phyloP scores from a whole-genome alignment of 2,113 vertebrate genomes.

The Nyctereutes procyonoides region DNA sequence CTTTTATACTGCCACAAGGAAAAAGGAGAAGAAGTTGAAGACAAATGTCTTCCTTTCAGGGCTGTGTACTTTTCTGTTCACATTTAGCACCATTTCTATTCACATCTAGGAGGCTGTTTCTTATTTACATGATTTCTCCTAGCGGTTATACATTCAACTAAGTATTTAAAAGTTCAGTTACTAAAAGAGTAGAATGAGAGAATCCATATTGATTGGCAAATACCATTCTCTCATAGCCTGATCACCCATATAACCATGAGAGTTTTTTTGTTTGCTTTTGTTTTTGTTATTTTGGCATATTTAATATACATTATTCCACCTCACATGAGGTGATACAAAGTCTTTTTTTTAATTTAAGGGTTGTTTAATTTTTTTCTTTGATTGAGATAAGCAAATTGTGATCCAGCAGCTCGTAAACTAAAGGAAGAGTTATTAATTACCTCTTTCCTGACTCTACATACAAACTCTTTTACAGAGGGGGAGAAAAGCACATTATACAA shows the following conservation, averaged over 20 bases:
- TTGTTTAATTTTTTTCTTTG: not conserved
- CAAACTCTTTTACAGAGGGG: not conserved
- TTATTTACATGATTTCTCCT: not conserved
- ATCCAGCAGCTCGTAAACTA: not conserved
- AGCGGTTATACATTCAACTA: not conserved
- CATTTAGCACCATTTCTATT: not conserved
- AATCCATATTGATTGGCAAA: not conserved
- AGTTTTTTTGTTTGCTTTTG: not conserved
- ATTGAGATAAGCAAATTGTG: not conserved
- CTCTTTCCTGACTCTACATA: not conserved
- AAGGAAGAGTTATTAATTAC: not conserved
- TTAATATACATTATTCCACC: not conserved
- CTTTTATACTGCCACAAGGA: not conserved
- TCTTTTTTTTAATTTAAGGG: not conserved
- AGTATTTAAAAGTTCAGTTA: not conserved
- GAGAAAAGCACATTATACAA: not conserved
- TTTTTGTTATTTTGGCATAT: not conserved
- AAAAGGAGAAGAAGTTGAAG: not conserved
- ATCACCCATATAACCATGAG: not conserved
- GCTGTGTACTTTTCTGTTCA: not conserved
- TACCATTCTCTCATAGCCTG: not conserved
- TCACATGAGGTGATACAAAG: not conserved
- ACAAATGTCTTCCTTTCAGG: not conserved
- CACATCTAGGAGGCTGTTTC: not conserved
- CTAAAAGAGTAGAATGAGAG: not conserved